These are phyloP conservation scores for Norana najaformis DNA, from an alignment of 2,888 invertebrate genomes.

Conservation along the genomic window DNA sequence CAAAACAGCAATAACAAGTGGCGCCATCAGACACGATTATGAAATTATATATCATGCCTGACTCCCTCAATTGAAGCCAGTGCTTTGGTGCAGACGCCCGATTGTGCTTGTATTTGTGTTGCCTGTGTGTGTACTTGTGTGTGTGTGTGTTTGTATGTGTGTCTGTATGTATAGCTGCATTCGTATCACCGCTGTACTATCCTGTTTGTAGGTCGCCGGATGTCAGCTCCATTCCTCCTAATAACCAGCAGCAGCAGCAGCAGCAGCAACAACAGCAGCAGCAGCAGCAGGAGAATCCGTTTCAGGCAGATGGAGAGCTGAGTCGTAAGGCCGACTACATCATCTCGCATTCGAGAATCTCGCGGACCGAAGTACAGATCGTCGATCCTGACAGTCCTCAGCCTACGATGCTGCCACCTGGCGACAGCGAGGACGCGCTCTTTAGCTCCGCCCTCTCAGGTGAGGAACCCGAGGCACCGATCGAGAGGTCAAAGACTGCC, in stretches of 20 bases:
- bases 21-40: too few species aligned
- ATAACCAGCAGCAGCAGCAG: background rate
- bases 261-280: background rate
- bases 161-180: too few species aligned
- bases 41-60: too few species aligned
- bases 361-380: slow-evolving; percentile 9
- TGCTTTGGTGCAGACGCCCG: too few species aligned
- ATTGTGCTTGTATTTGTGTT: too few species aligned
- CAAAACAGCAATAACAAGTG: background rate
- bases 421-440: background rate
- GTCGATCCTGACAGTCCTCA: slow-evolving; percentile 8
- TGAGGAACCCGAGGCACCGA: background rate
- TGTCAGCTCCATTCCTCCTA: background rate
- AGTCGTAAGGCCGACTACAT: slow-evolving; percentile 20
- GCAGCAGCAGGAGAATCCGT: slow-evolving; percentile 20
- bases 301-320: background rate
- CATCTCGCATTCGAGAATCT: slow-evolving; percentile 25
- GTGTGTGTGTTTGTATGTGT: background rate
- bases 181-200: background rate
- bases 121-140: background rate
- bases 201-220: background rate
- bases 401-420: background rate
- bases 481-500: background rate
- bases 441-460: background rate
- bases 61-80: too few species aligned